Conservation (phyloP, 2,888 invertebrate species). For the Pterostichus niger region DNA sequence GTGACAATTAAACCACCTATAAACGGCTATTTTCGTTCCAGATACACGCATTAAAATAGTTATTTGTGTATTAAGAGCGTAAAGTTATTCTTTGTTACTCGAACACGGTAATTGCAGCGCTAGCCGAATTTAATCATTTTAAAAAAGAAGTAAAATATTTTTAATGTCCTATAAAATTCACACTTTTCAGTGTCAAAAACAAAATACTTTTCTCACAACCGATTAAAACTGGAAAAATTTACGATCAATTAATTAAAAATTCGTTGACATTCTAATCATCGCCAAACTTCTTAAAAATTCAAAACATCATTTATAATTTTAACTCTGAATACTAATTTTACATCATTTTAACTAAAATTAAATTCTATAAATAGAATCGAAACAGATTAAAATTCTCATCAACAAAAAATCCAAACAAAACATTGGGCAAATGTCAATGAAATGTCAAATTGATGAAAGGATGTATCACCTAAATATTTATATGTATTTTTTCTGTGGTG, state of each 20-base stretch:
- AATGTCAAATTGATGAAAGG: constrained; percentile 44
- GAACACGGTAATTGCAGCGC: no score
- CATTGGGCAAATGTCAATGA: constrained; percentile 29
- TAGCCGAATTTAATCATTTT: no score
- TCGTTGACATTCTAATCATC: constrained; percentile 38
- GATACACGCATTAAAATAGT: no score
- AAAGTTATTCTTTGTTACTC: no score
- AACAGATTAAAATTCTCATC: constrained; percentile 40
- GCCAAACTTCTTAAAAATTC: constrained; percentile 17
- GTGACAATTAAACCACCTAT: no score
- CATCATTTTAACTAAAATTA: constrained; percentile 29
- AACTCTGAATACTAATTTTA: constrained; percentile 40
- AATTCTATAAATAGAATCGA: constrained; percentile 16
- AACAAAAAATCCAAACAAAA: constrained; percentile 31
- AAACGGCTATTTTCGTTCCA: no score
- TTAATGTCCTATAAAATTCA: constrained; percentile 21
- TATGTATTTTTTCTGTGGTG: constrained; percentile 11
- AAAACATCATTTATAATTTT: constrained; percentile 46
- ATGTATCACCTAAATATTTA: constrained; percentile 52
- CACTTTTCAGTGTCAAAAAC: constrained; percentile 10
- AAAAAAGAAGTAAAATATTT: neutral
- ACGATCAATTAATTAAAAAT: constrained; percentile 40
- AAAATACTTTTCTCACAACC: constrained; percentile 8
- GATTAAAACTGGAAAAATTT: constrained; percentile 21
- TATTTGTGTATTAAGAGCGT: no score